Evolutionary conservation across 2,113 vertebrate species (phyloP).

Genomic region (Brachyhypopomus occidentalis): DNA sequence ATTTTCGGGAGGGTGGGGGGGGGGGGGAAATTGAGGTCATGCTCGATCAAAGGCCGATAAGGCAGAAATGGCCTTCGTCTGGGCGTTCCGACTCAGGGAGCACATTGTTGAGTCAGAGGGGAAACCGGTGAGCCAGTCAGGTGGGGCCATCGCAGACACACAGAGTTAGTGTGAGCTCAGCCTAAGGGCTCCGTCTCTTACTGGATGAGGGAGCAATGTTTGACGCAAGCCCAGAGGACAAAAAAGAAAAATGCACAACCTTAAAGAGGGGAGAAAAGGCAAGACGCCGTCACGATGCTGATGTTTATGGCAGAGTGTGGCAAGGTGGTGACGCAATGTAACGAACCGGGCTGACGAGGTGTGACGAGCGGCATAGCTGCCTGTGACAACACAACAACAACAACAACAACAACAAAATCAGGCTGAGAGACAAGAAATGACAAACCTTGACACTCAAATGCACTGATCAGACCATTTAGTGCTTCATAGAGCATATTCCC

Average conservation of each 20-base stretch:
- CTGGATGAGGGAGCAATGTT: not conserved
- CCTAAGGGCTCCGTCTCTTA: not conserved
- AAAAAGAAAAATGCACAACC: not conserved
- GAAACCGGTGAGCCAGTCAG: conserved; percentile 12
- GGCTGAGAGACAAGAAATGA: conserved; percentile 12
- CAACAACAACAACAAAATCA: conserved; percentile 27
- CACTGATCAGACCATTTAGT: conserved; percentile 6
- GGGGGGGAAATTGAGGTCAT: conserved; percentile 72
- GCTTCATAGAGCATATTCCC: not conserved
- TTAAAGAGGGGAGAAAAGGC: not conserved
- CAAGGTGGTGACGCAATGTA: not conserved
- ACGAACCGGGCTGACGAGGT: conserved; percentile 16
- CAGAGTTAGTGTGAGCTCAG: not conserved
- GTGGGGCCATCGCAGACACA: not conserved
- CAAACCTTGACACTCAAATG: conserved; percentile 12
- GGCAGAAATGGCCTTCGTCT: conserved; percentile 56
- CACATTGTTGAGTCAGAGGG: conserved; percentile 39
- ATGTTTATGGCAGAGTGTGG: not conserved
- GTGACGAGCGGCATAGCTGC: conserved; percentile 3
- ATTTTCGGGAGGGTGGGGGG: conserved; percentile 55
- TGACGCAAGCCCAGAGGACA: not conserved
- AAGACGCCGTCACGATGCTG: not conserved
- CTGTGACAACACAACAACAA: conserved; percentile 19
- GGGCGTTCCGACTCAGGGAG: conserved; percentile 55
- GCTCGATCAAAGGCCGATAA: conserved; percentile 67